Percentiles rank a stretch among this genome's conserved stretches.
Evolutionary conservation across 1,140 invertebrate genomes (phyloP).

Genomic region (Pseudomyrmex gracilis): DNA sequence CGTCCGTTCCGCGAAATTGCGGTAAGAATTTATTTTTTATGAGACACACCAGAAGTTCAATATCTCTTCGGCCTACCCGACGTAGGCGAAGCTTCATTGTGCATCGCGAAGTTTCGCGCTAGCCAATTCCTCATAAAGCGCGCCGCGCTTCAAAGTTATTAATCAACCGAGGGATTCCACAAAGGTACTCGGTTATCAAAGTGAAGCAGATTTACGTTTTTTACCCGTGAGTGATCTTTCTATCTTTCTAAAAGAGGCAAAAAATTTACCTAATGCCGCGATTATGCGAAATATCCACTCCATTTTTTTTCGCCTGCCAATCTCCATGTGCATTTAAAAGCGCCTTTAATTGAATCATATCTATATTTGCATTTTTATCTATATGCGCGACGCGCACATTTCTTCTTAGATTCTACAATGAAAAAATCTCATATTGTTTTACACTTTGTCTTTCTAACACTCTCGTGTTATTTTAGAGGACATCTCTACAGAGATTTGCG

Average conservation of each 20-base stretch:
- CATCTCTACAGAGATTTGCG: slow-evolving; percentile 7
- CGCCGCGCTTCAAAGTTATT: slow-evolving; percentile 20
- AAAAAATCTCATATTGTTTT: no score
- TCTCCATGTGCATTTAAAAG: background rate
- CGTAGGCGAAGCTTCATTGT: background rate
- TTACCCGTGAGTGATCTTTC: background rate
- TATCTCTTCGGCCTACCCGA: slow-evolving; percentile 39
- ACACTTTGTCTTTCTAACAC: background rate
- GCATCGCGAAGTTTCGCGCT: slow-evolving; percentile 18
- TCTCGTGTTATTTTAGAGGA: no score
- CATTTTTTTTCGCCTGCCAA: background rate
- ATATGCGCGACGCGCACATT: no score
- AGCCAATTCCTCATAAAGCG: slow-evolving; percentile 11
- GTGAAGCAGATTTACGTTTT: slow-evolving; percentile 3
- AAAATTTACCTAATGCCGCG: slow-evolving; percentile 19
- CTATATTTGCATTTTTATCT: background rate
- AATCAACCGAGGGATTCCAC: slow-evolving; percentile 26
- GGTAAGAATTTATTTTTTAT: slow-evolving; percentile 47
- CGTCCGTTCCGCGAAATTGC: slow-evolving; percentile 46
- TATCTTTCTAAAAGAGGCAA: background rate
- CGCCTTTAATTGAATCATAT: background rate
- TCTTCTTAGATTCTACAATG: no score
- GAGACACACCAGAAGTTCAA: slow-evolving; percentile 35
- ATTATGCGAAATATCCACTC: slow-evolving; percentile 5
- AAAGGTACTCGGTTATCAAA: slow-evolving; percentile 38